Conservation (phyloP, 1,140 invertebrate genomes). For the Pachyrhynchus sulphureomaculatus region DNA sequence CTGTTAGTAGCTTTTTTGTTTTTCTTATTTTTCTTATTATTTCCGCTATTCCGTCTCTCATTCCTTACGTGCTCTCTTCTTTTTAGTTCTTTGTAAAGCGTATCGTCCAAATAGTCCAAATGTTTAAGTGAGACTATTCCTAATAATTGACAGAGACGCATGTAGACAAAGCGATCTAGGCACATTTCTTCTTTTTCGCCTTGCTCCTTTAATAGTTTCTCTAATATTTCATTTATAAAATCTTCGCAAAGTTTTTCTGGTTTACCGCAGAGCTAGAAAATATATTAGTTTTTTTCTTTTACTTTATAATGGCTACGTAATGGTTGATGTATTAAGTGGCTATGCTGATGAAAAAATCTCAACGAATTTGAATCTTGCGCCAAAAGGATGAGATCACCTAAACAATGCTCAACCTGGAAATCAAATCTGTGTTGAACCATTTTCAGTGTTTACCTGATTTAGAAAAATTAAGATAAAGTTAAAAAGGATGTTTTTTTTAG, state of each 20-base stretch:
- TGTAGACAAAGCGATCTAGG: slow-evolving; percentile 26
- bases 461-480: too few relatives aligned
- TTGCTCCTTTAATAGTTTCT: slow-evolving; percentile 10
- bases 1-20: background rate
- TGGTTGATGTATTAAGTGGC: too few relatives aligned
- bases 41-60: slow-evolving; percentile 22
- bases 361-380: too few relatives aligned
- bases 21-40: background rate
- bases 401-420: too few relatives aligned
- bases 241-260: slow-evolving; percentile 39
- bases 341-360: too few relatives aligned
- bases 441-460: too few relatives aligned
- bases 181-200: slow-evolving; percentile 6
- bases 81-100: slow-evolving; percentile 47
- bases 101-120: slow-evolving; percentile 44
- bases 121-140: slow-evolving; percentile 42
- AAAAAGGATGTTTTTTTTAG: too few relatives aligned
- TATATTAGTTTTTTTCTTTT: background rate
- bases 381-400: too few relatives aligned
- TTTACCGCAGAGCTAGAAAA: slow-evolving; percentile 41
- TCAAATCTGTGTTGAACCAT: too few relatives aligned
- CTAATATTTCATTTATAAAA: slow-evolving; percentile 29
- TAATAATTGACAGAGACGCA: slow-evolving; percentile 37
- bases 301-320: too few relatives aligned
- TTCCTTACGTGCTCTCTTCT: slow-evolving; percentile 37